Evolutionary conservation across 2,888 invertebrate species (phyloP), one percentile per base, ranked within the genome.

Genomic region (Listrodromus nycthemerus): DNA sequence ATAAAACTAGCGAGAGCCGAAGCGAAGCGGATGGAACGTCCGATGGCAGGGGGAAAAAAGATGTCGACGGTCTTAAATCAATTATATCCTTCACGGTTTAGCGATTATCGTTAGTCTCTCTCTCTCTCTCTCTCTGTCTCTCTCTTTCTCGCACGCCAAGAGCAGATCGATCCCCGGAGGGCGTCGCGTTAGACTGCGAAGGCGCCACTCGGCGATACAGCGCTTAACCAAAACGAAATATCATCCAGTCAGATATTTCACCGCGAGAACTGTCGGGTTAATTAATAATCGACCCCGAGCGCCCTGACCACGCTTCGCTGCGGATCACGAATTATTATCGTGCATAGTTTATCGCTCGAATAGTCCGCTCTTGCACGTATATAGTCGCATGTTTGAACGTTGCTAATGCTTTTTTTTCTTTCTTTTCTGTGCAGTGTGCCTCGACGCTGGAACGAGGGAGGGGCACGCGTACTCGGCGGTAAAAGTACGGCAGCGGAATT

Each of bases 1-100:
- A 73, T 33, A 45, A 41, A 30, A 55, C 50, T 69, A 67, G 58
- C 66, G 55, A 30, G 50, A 33, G 30, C 37, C 50, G 45, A 16
- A 24, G 52, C 8, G 45, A 24, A 37, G 52, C 30, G 76, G 77
- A 71, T n/a, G 21, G n/a, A 63, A 21, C n/a, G 37, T 24, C 16
- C 33, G 67, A 67, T 48, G 58, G 50, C 37, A 58, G 21, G 21
- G 55, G 71, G 27, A 66, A 75, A 65, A 41, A 61, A 55, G 55
- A 69, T 41, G 69, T 45, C 74, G 78, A 48, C 61, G 66, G 45
- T 74, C 41, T 48, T 84, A 81, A 84, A 84, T 84, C 80, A 84
- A 84, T 84, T 84, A 69, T 76, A 80, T 78, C 77, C 63, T 69
- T 80, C 61, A 73, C 30, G 52, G 73, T 80, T 83, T 82, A 67